phyloP scores from a whole-genome alignment of 1,140 invertebrate species.

The Pogonognathellus flavescens region DNA sequence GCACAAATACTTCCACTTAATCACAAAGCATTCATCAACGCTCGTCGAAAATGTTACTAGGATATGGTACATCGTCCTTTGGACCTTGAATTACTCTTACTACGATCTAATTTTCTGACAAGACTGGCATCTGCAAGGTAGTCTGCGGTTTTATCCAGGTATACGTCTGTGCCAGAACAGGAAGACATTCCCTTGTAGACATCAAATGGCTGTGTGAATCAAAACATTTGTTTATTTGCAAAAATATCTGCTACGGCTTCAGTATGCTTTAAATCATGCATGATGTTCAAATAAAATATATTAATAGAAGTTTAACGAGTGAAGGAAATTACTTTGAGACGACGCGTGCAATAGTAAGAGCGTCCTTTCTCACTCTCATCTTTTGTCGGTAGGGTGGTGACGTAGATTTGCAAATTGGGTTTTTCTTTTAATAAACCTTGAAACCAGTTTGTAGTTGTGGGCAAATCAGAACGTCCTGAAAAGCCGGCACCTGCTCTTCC shows the following conservation, averaged over 20 bases:
- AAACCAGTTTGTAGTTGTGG: constrained; percentile 33
- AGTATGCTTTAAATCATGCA: background rate
- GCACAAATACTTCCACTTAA: background rate
- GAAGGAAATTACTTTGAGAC: background rate
- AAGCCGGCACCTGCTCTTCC: constrained; percentile 15
- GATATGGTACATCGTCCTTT: constrained; percentile 26
- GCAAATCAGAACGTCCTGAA: constrained; percentile 12
- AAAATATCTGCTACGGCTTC: too few relatives aligned
- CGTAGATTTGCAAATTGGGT: constrained; percentile 15
- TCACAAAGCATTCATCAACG: background rate
- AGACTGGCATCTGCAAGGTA: constrained; percentile 19
- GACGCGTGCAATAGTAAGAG: constrained; percentile 13
- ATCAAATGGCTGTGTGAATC: background rate
- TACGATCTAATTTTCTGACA: background rate
- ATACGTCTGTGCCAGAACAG: constrained; percentile 15
- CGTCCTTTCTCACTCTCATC: constrained; percentile 38
- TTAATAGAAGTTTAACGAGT: background rate
- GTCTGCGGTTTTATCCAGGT: constrained; percentile 9
- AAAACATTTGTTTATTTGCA: background rate
- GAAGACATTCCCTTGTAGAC: constrained; percentile 27
- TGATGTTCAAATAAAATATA: background rate
- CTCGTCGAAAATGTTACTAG: background rate
- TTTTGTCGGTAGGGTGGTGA: constrained; percentile 17
- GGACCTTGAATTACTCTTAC: background rate
- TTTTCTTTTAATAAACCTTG: constrained; percentile 26